Evolutionary conservation across 2,888 invertebrate species (phyloP), one percentile per base, ranked within the genome.

Genomic region (Pomacea canaliculata): DNA sequence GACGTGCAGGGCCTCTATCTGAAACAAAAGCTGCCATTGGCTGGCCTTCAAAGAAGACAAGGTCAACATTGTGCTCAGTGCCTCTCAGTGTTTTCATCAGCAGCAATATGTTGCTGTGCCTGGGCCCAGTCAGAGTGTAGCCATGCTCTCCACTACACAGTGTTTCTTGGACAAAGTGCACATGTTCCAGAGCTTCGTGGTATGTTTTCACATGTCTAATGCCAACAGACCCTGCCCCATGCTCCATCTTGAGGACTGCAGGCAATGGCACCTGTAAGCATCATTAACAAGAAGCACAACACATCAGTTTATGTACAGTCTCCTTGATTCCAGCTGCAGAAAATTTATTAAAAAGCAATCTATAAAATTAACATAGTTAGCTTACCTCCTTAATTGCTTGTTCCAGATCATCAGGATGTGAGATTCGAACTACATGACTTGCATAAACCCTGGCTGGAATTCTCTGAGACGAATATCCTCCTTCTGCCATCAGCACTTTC

Each of bases 171-270:
- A 84, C 71, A 7, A 77, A n/a, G 0, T 72, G 68, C 60, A 80
- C 83, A 48, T 82, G 74, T 7, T 78, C 62, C 16, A 46, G 49
- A 62, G 83, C 77, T 18, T 84, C 81, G 13, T 80, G 71, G 8
- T 76, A 46, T 60, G 74, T 78, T 18, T 79, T n/a, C 5, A 84
- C 82, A 5, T 82, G 77, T 16, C 80, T 81, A 1, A 84, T 85
- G 5, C 83, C 85, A 12, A 84, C 82, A 19, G 84, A 83, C 66
- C 84, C 82, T 1, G 86, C 83, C 0, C 85, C 85, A 46, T 83
- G 83, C 62, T 85, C 85, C 46, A 84, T 78, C 62, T 86, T 86
- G 49, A 86, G 71, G 7, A 85, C 78, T 12, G 81, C 82, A 1
- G 85, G 86, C 46, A 82, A 77, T 2, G 68, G 60, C 23, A 73